These are phyloP conservation scores for Panagrolaimus sp. DNA, from an alignment of 1,140 invertebrate genomes.

Conservation along the genomic window DNA sequence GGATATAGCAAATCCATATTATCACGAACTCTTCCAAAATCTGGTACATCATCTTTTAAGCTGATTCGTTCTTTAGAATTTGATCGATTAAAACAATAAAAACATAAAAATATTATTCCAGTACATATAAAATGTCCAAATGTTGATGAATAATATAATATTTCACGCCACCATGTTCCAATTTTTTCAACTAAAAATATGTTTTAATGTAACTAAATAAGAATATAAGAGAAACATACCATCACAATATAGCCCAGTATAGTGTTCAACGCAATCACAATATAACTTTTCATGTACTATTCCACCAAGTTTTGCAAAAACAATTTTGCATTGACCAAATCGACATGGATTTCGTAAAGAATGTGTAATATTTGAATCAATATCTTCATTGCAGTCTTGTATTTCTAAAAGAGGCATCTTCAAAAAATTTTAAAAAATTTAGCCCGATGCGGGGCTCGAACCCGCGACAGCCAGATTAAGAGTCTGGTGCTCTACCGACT, in stretches of 20 bases:
- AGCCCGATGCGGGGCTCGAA: constrained; percentile 31
- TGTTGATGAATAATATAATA: not conserved
- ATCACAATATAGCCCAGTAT: not conserved
- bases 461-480: constrained; percentile 41
- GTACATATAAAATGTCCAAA: not conserved
- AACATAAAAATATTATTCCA: not conserved
- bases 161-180: constrained; percentile 8
- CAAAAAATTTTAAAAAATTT: constrained; percentile 8
- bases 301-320: not conserved
- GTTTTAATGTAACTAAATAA: no score
- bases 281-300: not conserved
- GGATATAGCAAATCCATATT: no score
- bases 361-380: not conserved
- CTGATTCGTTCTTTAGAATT: not conserved
- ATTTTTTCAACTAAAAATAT: no score
- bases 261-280: constrained; percentile 4
- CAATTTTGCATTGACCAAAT: not conserved
- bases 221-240: not conserved
- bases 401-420: not conserved
- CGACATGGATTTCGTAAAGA: not conserved
- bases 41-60: not conserved
- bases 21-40: not conserved
- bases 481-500: constrained; percentile 44
- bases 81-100: not conserved
- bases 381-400: constrained; percentile 3